Percentiles rank a stretch among this genome's conserved stretches.
phyloP scores from a whole-genome alignment of 2,113 vertebrate species.

The Caretta caretta region DNA sequence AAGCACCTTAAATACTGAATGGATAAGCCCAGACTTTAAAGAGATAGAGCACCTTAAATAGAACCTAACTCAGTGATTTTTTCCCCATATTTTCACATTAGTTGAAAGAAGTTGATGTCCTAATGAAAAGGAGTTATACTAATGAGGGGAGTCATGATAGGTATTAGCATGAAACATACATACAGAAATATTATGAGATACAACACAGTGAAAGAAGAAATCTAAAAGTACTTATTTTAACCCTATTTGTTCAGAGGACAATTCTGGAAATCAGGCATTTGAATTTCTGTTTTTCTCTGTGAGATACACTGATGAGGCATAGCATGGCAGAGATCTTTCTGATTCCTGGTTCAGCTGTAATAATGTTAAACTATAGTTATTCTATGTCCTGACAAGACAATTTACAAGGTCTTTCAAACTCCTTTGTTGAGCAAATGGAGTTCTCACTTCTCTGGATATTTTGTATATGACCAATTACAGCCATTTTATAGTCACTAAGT shows the following conservation, averaged over 20 bases:
- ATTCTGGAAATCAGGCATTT: neutral
- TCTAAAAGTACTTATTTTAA: neutral
- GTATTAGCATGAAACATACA: neutral
- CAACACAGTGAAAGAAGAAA: neutral
- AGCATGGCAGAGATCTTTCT: neutral
- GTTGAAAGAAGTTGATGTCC: neutral
- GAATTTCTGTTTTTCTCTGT: neutral
- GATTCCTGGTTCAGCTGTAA: neutral
- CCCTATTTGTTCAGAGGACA: neutral
- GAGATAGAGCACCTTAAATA: neutral
- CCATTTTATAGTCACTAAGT: neutral
- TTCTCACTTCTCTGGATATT: neutral
- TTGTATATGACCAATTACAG: neutral
- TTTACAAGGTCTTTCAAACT: neutral
- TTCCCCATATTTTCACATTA: neutral
- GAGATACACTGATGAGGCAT: neutral
- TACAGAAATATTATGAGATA: neutral
- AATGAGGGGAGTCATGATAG: neutral
- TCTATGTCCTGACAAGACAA: neutral
- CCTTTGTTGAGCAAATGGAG: neutral
- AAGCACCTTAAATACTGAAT: neutral
- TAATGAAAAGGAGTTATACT: neutral
- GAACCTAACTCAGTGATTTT: neutral
- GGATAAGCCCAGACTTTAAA: neutral
- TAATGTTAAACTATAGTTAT: neutral